Percentiles rank a stretch among this genome's conserved stretches.
Conservation (phyloP, 2,113 vertebrate species). For the Okapia johnstoni region DNA sequence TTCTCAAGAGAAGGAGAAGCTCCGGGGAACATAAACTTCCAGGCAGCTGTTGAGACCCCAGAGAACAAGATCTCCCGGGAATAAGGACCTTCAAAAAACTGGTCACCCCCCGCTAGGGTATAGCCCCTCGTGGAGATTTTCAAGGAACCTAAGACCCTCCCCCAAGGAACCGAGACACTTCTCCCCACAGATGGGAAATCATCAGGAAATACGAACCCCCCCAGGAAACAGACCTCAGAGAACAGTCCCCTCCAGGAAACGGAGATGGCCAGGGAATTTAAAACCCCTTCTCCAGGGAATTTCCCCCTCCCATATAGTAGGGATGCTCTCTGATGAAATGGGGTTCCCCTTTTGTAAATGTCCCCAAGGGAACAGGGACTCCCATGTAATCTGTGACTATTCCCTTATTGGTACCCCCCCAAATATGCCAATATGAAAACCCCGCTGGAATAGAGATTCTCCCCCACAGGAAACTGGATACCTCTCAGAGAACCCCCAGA, state of each 20-base stretch:
- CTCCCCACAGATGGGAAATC: neutral
- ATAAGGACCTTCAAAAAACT: neutral
- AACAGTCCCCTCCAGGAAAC: neutral
- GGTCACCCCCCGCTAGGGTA: neutral
- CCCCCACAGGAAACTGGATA: neutral
- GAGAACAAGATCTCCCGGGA: neutral
- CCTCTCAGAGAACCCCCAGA: neutral
- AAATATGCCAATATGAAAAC: neutral
- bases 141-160: neutral
- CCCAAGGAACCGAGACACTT: neutral
- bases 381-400: neutral
- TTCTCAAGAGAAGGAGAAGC: neutral
- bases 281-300: neutral
- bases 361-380: neutral
- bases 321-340: neutral
- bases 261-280: neutral
- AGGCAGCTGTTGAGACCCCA: neutral
- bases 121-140: neutral
- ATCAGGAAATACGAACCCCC: neutral
- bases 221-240: neutral
- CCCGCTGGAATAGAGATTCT: neutral
- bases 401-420: neutral
- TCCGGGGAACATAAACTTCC: neutral
- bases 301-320: neutral
- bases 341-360: neutral